Evolutionary conservation across 2,888 invertebrate genomes (phyloP), one percentile per base, ranked within the genome.

Genomic region (Carpatolechia fugitivella): DNA sequence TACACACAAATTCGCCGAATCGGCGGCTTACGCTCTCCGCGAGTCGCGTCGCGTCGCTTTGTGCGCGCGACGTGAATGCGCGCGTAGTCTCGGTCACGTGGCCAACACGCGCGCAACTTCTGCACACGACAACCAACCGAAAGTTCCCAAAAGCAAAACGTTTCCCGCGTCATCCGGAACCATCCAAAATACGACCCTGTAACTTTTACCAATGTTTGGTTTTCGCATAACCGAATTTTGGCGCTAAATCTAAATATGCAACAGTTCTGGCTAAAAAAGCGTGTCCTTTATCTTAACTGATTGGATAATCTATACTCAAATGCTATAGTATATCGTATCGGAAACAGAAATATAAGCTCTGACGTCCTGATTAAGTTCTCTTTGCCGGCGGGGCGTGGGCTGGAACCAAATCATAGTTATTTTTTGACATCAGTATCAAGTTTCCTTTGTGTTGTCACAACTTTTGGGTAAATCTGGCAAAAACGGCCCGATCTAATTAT

Each of bases 261-360:
- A 72, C 74, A 66, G 62, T 57, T 56, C 6, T 11, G 44, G 60
- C 58, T 70, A 79, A 89, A 88, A 87, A 89, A 88, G 85, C 86
- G 86, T 87, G 85, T 84, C 84, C 81, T 86, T 88, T 90, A 89
- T 89, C 89, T 88, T 89, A 87, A 87, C 90, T 89, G 90, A 90
- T 90, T 90, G 89, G 89, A 87, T 90, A 90, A 90, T 90, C 89
- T 89, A 84, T 87, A 78, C 79, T 89, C 88, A 88, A 89, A 88
- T 76, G 87, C 70, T 83, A 86, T 82, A 82, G 80, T 81, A 83
- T 85, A 80, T 76, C 81, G 85, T 88, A 89, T 89, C 89, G 89
- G 87, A 89, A 89, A 86, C 87, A 85, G 87, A 87, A 87, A 83
- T 82, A 76, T 81, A 81, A 82, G 82, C 78, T 76, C 76, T 78